Percentiles rank a stretch among this genome's conserved stretches.
Conservation (phyloP, 2,113 vertebrate genomes). For the Brachyhypopomus gauderio region DNA sequence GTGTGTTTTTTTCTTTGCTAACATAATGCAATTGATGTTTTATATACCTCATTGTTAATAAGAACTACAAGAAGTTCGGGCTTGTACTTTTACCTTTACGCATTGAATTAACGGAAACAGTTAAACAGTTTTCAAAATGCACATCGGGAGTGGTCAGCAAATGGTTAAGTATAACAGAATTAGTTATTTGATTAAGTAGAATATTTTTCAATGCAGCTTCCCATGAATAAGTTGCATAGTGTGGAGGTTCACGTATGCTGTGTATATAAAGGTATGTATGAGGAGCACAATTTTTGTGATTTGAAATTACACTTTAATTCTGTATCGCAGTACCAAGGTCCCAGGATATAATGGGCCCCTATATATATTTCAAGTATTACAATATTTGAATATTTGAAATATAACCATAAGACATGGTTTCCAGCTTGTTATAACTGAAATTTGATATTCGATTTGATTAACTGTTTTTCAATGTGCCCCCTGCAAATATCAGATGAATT, state of each 20-base stretch:
- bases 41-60: neutral
- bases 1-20: neutral
- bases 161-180: constrained; percentile 30
- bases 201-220: constrained; percentile 21
- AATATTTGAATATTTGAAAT: neutral
- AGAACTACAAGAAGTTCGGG: neutral
- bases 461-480: constrained; percentile 8
- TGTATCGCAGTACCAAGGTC: neutral
- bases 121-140: constrained; percentile 17
- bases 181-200: neutral
- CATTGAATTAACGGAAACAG: constrained; percentile 8
- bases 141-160: constrained; percentile 45
- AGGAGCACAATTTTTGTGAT: constrained; percentile 43
- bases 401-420: neutral
- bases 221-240: constrained; percentile 37
- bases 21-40: neutral
- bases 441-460: neutral
- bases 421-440: neutral
- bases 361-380: neutral
- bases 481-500: constrained; percentile 5
- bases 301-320: constrained; percentile 26
- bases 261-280: constrained; percentile 45
- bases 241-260: neutral
- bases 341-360: neutral
- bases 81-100: constrained; percentile 10